A percentile compares a stretch with the other conserved stretches of the same genome.
These are phyloP conservation scores for Pristionchus japonicus DNA, from an alignment of 2,888 invertebrate genomes.

Conservation along the genomic window DNA sequence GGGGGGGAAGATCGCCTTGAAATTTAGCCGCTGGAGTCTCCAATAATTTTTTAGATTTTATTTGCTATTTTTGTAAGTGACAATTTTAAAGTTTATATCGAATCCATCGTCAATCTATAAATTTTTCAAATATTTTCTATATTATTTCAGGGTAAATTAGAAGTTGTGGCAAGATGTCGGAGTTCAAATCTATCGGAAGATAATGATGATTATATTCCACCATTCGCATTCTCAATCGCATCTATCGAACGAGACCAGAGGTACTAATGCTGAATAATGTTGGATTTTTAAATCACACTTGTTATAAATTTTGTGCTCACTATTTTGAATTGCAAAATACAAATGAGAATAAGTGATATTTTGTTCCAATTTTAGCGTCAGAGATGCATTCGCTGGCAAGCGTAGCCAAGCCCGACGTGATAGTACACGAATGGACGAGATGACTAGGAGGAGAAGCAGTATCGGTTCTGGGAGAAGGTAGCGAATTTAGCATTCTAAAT, in stretches of 20 bases:
- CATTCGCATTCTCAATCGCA: constrained; percentile 23
- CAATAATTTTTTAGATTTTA: too few species aligned
- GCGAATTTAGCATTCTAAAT: too few species aligned
- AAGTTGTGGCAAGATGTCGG: background rate
- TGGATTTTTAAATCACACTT: background rate
- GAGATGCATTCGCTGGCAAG: too few species aligned
- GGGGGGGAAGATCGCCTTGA: too few species aligned
- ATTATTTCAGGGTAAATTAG: background rate
- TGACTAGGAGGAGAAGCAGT: constrained; percentile 34
- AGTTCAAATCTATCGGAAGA: background rate
- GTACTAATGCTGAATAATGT: background rate
- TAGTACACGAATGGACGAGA: constrained; percentile 38
- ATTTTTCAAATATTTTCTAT: background rate
- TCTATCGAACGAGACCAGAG: constrained; percentile 1
- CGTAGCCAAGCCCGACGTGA: background rate
- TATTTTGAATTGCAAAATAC: too few species aligned
- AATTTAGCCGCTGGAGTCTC: too few species aligned
- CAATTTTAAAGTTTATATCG: too few species aligned
- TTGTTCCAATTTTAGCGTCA: background rate
- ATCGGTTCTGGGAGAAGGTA: background rate
- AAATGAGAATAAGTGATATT: too few species aligned
- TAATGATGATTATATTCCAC: background rate
- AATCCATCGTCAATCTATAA: too few species aligned
- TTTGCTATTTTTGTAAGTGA: too few species aligned
- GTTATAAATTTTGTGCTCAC: background rate